Conservation (phyloP, 2,888 invertebrate genomes). For the Pristionchus entomophagus region DNA sequence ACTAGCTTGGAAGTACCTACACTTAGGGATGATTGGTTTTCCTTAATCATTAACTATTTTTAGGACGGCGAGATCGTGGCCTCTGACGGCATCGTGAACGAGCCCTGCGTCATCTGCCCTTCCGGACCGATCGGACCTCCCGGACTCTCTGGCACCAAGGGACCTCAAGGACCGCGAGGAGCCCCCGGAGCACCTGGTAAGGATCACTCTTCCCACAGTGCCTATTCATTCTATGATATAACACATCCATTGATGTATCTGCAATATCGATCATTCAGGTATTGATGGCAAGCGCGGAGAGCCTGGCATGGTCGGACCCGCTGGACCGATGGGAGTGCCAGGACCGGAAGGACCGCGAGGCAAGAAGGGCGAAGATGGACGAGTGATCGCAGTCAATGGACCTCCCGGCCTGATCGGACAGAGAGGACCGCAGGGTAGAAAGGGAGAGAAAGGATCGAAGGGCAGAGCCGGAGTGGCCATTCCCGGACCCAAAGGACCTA, state of each 20-base stretch:
- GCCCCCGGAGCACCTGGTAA: conserved; percentile 67
- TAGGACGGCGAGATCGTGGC: conserved; percentile 63
- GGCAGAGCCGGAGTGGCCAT: conserved; percentile 66
- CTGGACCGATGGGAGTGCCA: conserved; percentile 69
- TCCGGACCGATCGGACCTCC: conserved; percentile 70
- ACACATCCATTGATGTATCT: too few species aligned
- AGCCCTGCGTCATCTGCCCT: conserved; percentile 75
- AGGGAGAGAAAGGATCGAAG: conserved; percentile 66
- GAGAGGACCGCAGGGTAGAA: conserved; percentile 65
- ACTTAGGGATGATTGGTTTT: neutral
- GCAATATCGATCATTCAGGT: too few species aligned
- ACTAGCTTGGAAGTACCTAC: neutral
- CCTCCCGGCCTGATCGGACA: conserved; percentile 65
- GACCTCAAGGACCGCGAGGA: conserved; percentile 69
- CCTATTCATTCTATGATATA: too few species aligned
- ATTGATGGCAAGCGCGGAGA: conserved; percentile 74
- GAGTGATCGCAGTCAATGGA: conserved; percentile 58
- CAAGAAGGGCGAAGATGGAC: conserved; percentile 65
- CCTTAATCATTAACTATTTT: neutral
- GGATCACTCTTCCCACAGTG: too few species aligned
- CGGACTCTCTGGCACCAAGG: conserved; percentile 71
- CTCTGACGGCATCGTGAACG: conserved; percentile 62
- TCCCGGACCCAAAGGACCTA: conserved; percentile 67
- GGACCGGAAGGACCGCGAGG: conserved; percentile 66
- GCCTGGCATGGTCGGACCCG: conserved; percentile 74